phyloP scores from a whole-genome alignment of 2,888 invertebrate species.

The Ormyrus nitidulus region DNA sequence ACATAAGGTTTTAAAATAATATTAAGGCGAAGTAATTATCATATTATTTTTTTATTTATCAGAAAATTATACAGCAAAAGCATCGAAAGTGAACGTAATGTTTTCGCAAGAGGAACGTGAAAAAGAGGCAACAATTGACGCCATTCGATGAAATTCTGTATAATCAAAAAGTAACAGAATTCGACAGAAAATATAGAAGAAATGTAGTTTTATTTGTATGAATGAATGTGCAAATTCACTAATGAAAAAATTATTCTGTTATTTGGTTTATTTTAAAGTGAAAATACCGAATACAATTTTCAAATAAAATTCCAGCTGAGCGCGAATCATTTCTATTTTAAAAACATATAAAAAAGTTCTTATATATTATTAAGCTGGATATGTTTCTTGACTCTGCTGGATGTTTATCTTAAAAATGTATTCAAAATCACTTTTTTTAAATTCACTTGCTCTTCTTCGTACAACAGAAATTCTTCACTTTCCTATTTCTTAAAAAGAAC shows the following conservation, averaged over 20 bases:
- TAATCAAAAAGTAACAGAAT: background rate
- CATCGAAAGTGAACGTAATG: slow-evolving; percentile 65
- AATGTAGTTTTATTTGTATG: background rate
- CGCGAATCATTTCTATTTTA: no score
- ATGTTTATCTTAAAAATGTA: background rate
- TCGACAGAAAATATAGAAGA: background rate
- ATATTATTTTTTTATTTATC: slow-evolving; percentile 65
- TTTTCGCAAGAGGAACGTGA: slow-evolving; percentile 63
- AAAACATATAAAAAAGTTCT: no score
- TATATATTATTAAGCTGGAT: no score
- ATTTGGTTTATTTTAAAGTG: background rate
- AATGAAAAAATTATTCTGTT: background rate
- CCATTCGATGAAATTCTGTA: background rate
- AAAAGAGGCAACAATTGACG: slow-evolving; percentile 57
- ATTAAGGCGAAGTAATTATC: slow-evolving; percentile 2
- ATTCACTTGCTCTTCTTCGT: background rate
- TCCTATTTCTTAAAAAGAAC: background rate
- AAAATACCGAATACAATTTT: background rate
- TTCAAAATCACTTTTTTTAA: slow-evolving; percentile 1
- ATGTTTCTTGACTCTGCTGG: no score
- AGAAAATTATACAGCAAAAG: slow-evolving; percentile 72
- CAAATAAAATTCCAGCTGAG: background rate
- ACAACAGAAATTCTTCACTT: background rate
- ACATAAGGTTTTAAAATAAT: background rate
- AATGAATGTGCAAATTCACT: no score